A percentile compares a stretch with the other conserved stretches of the same genome.
These are phyloP conservation scores for Candoia aspera DNA, from an alignment of 2,113 vertebrate species.

Conservation along the genomic window DNA sequence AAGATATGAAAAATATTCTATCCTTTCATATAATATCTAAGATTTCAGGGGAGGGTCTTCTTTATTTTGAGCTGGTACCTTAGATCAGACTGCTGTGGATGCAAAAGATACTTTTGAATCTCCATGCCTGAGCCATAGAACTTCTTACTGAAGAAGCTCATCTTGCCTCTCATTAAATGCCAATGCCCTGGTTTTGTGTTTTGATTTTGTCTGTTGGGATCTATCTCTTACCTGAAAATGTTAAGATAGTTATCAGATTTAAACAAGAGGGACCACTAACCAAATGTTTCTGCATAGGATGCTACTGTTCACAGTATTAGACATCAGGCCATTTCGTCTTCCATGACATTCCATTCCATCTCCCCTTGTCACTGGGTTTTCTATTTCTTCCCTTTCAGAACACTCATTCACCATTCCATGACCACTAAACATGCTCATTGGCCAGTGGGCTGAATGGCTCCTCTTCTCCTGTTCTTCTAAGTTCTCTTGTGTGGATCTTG, in stretches of 20 bases:
- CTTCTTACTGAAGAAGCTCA: neutral
- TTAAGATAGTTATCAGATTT: neutral
- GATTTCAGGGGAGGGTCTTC: neutral
- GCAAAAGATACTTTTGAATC: neutral
- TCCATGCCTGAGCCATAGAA: too few species aligned
- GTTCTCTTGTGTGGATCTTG: neutral
- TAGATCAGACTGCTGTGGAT: neutral
- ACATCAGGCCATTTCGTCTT: neutral
- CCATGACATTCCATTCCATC: neutral
- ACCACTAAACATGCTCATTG: neutral
- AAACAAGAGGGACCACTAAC: neutral
- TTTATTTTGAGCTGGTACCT: neutral
- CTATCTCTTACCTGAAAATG: neutral
- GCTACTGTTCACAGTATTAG: neutral
- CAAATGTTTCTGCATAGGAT: neutral
- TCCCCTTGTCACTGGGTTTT: neutral
- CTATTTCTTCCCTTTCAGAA: neutral
- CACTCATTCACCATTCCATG: neutral
- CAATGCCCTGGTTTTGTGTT: constrained; percentile 36
- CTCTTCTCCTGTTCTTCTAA: neutral
- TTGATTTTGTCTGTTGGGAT: neutral
- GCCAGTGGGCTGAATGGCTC: neutral
- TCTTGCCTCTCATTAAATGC: neutral
- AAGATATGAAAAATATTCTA: neutral
- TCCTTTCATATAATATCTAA: neutral